Evolutionary conservation across 2,113 vertebrate genomes (phyloP), one percentile per base, ranked within the genome.

Genomic region (Carollia perspicillata): DNA sequence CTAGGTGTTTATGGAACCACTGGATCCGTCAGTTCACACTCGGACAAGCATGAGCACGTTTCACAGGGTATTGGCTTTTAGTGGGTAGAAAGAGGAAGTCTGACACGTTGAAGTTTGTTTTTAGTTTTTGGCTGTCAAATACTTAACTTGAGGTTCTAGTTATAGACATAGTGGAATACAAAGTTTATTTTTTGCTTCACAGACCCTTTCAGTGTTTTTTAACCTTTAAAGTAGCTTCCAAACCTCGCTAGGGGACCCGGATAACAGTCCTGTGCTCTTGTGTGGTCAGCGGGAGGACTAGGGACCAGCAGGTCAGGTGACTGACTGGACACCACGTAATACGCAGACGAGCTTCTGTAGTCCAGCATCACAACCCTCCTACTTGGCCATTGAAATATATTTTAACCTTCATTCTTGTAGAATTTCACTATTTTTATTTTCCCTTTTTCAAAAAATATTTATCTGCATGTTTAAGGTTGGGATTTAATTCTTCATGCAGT

Each of bases 1-100:
- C 90, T 90, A 40, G 69, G 68, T 85, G 84, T 79, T 79, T 71
- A n/a, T 42, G 47, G 60, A 49, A 80, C 84, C 63, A 7, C 72
- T 20, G 11, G 17, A 12, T 33, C 72, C 13, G 17, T 44, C 53
- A 16, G 2, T 78, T 53, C 72, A 16, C 40, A 55, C 40, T 35
- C 4, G 16, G 6, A 18, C 0, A 8, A 2, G 2, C 55, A 6
- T 5, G 28, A 60, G 30, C 16, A 10, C 23, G n/a, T 28, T 40
- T 30, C 33, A 33, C 5, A 23, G 23, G 0, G 1, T 44, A 37
- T 12, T 84, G 80, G 28, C 26, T 83, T 6, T 55, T 3, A 18
- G 0, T 11, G 35, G 49, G 22, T 44, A 23, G 22, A 33, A 51
- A 37, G 30, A 66, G 37, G 7, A 85, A 14, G 17, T 7, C 33